Base-by-base conservation (phyloP, 2,797 vertebrate species). In the Amphiprion clarkii region DNA sequence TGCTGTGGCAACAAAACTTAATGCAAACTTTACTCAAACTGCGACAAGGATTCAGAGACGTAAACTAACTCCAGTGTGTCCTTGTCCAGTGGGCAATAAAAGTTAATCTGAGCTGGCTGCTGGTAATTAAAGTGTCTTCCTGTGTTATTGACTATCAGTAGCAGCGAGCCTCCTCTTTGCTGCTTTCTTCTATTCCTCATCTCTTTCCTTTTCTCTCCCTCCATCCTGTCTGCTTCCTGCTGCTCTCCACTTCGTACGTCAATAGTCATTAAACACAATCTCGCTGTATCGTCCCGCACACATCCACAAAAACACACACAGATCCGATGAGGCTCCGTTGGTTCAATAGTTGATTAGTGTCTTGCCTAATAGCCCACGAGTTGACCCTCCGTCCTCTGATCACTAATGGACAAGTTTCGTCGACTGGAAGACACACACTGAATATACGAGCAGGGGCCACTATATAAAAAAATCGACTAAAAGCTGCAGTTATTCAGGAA, bases 211-310 rank as follows among this genome's bases (percentile, higher is more conserved):
- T 67, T 85, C 79, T 72, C 67, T 84, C 65, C 49, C 48, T 88
- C 81, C 61, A 76, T 84, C 69, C 84, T 58, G 81, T 81, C 76
- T 78, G 81, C 82, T 88, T 90, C 86, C 88, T 91, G 83, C 74
- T 78, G 77, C 78, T 81, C 79, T 88, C 70, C 66, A 76, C 83
- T 87, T 83, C 84, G 85, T 59, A 78, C 8, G 78, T 94, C 92
- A 91, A 94, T 95, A 95, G 89, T 94, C 94, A 95, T 95, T 94
- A 94, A 94, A 95, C 76, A 75, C 90, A 85, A 87, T 88, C 84
- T 78, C 76, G 78, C 72, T 17, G 53, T 81, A 62, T 77, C 60
- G 66, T 73, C 64, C 53, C 60, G 59, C 40, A 19, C 71, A 55
- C 79, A 27, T 46, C 48, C 74, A 68, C 29, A 56, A 36, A 78